Evolutionary conservation across 1,140 invertebrate genomes (phyloP).

Genomic region (roundworm (Caenorhabditis elegans)): DNA sequence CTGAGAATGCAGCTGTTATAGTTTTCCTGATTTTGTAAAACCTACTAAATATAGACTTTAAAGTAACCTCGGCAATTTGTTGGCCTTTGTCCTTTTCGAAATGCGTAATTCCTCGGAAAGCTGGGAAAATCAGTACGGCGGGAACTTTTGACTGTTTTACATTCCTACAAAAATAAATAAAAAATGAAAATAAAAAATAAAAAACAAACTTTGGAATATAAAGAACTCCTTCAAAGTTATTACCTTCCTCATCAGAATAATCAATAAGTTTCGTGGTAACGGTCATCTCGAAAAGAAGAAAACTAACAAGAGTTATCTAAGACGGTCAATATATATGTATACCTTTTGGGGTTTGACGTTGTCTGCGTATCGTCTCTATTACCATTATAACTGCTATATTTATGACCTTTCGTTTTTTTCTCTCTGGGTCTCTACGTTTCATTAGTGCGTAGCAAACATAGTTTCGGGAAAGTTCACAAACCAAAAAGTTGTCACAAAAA

Average conservation of each 20-base stretch:
- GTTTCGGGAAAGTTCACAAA: no score
- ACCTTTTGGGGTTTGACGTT: not conserved
- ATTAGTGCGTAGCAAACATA: not conserved
- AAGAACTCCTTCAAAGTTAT: constrained; percentile 33
- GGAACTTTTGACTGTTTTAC: constrained; percentile 39
- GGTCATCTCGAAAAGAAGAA: not conserved
- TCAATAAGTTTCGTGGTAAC: not conserved
- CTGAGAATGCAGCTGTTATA: no score
- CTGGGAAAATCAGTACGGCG: constrained; percentile 50
- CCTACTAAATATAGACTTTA: no score
- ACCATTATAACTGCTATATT: not conserved
- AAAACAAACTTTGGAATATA: constrained; percentile 38
- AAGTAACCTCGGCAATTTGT: constrained; percentile 50
- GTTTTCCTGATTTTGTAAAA: no score
- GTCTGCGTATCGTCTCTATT: not conserved
- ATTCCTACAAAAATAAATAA: not conserved
- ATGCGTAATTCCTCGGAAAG: constrained; percentile 47
- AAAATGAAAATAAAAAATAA: not conserved
- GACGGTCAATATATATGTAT: not conserved
- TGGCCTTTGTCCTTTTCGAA: constrained; percentile 51
- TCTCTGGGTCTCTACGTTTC: not conserved
- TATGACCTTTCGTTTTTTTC: no score
- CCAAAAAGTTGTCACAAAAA: no score
- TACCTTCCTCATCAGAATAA: constrained; percentile 22
- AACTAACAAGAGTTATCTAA: no score